Evolutionary conservation across 2,113 vertebrate species (phyloP).

Genomic region (Embiotoca jacksoni): DNA sequence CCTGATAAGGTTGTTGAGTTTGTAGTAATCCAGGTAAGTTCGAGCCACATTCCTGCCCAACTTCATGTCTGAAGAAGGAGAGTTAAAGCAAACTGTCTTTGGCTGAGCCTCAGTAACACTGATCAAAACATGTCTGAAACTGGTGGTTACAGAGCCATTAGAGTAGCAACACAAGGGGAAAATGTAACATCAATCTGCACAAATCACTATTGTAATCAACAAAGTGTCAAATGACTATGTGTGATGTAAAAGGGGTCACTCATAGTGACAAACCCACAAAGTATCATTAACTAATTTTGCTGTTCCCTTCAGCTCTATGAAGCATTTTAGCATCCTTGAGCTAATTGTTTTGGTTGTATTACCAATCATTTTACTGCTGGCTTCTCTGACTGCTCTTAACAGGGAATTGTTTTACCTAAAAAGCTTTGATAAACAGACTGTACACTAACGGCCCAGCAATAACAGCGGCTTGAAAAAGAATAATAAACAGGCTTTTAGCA

Average conservation of each 20-base stretch:
- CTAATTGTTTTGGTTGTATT: too few relatives aligned
- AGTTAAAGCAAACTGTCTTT: slow-evolving; percentile 84
- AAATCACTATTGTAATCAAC: not conserved
- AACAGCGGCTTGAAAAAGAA: too few relatives aligned
- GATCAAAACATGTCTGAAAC: not conserved
- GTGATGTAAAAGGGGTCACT: not conserved
- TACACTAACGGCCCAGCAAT: too few relatives aligned
- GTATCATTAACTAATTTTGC: too few relatives aligned
- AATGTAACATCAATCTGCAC: not conserved
- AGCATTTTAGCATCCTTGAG: not conserved
- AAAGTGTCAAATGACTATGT: not conserved
- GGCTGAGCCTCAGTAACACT: not conserved
- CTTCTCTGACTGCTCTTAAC: too few relatives aligned
- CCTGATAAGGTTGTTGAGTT: slow-evolving; percentile 86
- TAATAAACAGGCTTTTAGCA: too few relatives aligned
- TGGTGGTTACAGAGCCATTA: not conserved
- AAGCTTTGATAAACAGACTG: too few relatives aligned
- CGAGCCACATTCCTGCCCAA: slow-evolving; percentile 95
- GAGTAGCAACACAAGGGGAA: not conserved
- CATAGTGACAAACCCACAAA: too few relatives aligned
- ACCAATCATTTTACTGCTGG: too few relatives aligned
- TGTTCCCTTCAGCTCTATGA: not conserved
- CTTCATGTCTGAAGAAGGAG: slow-evolving; percentile 90
- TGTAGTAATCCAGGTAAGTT: slow-evolving; percentile 97
- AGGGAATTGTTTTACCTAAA: too few relatives aligned